Evolutionary conservation across 2,888 invertebrate genomes (phyloP).

Genomic region (Choreutis nemorana): DNA sequence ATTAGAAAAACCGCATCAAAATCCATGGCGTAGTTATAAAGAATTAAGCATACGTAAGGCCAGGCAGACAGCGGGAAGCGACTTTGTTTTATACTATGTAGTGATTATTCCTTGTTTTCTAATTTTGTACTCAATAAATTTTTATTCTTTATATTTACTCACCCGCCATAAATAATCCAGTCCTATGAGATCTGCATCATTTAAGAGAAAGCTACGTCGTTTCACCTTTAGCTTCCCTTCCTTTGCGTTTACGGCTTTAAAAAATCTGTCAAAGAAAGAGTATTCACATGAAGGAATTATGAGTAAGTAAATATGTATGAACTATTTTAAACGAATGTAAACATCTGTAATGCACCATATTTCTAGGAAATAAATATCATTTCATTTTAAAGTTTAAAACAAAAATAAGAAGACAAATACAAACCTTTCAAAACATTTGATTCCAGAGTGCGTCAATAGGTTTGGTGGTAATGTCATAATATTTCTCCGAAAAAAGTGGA

Average conservation of each 20-base stretch:
- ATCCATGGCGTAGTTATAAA: too few species aligned
- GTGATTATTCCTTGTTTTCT: too few species aligned
- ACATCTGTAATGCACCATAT: background rate
- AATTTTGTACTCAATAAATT: too few species aligned
- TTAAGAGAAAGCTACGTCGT: constrained; percentile 85
- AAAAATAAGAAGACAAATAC: constrained; percentile 18
- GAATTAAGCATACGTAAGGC: too few species aligned
- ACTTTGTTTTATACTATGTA: too few species aligned
- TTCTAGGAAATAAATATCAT: background rate
- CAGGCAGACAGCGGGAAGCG: too few species aligned
- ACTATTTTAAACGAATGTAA: too few species aligned
- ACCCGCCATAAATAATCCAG: constrained; percentile 96
- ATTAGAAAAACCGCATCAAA: too few species aligned
- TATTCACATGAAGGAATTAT: too few species aligned
- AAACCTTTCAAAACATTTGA: constrained; percentile 82
- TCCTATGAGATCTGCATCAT: constrained; percentile 94
- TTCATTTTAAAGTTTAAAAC: background rate
- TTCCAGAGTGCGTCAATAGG: constrained; percentile 92
- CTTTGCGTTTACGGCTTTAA: constrained; percentile 94
- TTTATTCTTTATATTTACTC: too few species aligned
- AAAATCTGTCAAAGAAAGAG: constrained; percentile 70
- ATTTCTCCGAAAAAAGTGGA: constrained; percentile 95
- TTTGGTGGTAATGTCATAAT: constrained; percentile 91
- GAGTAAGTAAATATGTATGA: too few species aligned
- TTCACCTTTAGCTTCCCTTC: constrained; percentile 91